These are phyloP conservation scores for Pachycephus smyrnensis DNA, from an alignment of 2,888 invertebrate species.

Conservation along the genomic window DNA sequence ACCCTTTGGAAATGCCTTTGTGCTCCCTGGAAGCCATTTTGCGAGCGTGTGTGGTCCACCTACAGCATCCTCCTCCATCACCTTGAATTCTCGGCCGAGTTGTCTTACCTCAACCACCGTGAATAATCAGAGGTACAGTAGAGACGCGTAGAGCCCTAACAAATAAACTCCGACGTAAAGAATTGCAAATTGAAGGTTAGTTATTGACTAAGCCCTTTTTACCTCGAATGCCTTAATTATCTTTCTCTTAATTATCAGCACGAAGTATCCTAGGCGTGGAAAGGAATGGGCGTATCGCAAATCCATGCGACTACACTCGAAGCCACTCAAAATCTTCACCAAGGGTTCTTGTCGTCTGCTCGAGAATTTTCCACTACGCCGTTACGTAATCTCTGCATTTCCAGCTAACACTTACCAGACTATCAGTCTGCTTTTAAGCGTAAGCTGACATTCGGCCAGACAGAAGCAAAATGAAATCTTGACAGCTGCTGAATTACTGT, in stretches of 20 bases:
- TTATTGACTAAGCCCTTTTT: not conserved
- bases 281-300: too few species aligned
- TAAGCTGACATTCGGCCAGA: not conserved
- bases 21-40: slow-evolving; percentile 30
- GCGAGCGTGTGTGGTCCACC: slow-evolving; percentile 34
- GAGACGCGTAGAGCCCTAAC: not conserved
- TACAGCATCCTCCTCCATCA: slow-evolving; percentile 2
- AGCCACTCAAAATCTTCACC: too few species aligned
- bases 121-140: not conserved
- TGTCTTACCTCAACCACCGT: slow-evolving; percentile 15
- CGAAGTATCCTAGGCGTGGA: not conserved
- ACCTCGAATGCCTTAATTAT: not conserved
- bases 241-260: not conserved
- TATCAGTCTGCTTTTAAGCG: not conserved
- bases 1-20: slow-evolving; percentile 31
- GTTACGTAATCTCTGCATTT: not conserved
- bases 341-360: not conserved
- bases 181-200: not conserved
- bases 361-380: not conserved
- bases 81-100: slow-evolving; percentile 4
- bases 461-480: slow-evolving; percentile 15
- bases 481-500: slow-evolving; percentile 29
- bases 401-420: not conserved
- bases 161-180: not conserved
- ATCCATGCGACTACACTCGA: not conserved